Evolutionary conservation across 2,797 vertebrate genomes (phyloP), one percentile per base, ranked within the genome.

Genomic region (Phalanger gymnotis): DNA sequence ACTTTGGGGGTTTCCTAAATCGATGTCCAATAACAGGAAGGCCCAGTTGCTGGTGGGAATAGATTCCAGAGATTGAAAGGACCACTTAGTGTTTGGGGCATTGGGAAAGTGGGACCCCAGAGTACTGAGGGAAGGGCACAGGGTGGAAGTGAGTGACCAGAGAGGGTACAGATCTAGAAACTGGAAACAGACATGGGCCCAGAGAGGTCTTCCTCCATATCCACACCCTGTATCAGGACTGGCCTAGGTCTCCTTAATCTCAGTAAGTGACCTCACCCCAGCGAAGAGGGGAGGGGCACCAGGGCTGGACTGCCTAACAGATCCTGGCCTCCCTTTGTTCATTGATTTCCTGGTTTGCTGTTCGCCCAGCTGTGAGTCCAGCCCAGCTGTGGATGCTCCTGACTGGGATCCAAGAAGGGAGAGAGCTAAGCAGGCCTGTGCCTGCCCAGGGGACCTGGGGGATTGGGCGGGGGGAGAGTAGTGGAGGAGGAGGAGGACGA

Each of bases 311-410:
- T 28, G 22, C 40, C 31, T 5, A 90, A 28, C 11, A 14, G 16
- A 53, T 53, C 89, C 89, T 28, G 53, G 4, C 51, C 52, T 4
- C 53, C 12, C 94, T 81, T 93, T 92, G 97, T 96, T 95, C 95
- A 93, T 92, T 52, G n/a, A 94, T 89, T 96, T 97, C 94, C 95
- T 96, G 95, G 10, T 22, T 28, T 96, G 94, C 93, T 95, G 97
- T 96, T 94, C 1, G 97, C 92, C 96, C 95, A 97, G 96, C 96
- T 96, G 94, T 92, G 0, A 92, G 97, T 98, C 97, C 96, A 93
- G 97, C 92, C 96, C 94, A 97, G 96, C 96, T 96, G 94, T 91
- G 0, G 0, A 95, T 95, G 96, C 96, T 97, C 47, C 90, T 98
- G 96, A 97, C 91, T 95, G 97, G 27, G 97, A 93, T 96, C 92